Conservation (phyloP, 2,888 invertebrate species). For the Choreutis nemorana region DNA sequence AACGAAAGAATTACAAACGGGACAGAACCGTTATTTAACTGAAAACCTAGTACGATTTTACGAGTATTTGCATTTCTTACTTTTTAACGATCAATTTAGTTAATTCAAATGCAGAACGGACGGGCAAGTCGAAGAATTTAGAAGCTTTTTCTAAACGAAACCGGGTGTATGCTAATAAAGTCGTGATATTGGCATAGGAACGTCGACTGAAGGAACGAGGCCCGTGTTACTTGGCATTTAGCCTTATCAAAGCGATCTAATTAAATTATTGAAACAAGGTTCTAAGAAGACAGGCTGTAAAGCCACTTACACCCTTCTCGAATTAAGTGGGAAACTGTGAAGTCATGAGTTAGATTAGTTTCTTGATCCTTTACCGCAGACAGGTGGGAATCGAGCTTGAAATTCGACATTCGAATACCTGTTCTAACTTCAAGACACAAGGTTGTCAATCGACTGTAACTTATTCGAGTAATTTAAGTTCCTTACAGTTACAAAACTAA, state of each 20-base stretch:
- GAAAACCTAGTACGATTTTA: no score
- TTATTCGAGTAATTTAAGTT: constrained; percentile 25
- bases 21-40: no score
- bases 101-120: no score
- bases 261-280: constrained; percentile 38
- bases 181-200: constrained; percentile 30
- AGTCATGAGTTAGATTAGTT: constrained; percentile 45
- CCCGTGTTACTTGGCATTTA: constrained; percentile 42
- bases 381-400: constrained; percentile 33
- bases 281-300: constrained; percentile 27
- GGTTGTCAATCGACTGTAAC: constrained; percentile 18
- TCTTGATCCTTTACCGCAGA: constrained; percentile 41
- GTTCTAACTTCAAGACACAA: constrained; percentile 22
- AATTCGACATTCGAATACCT: constrained; percentile 18
- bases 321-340: constrained; percentile 13
- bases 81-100: no score
- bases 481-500: constrained; percentile 35
- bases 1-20: no score
- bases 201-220: constrained; percentile 29
- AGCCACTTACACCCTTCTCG: constrained; percentile 30
- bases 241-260: constrained; percentile 42
- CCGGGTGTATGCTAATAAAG: constrained; percentile 25
- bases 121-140: no score
- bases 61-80: no score
- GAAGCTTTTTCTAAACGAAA: no score